Percentiles rank a stretch among this genome's conserved stretches.
These are phyloP conservation scores for Piaya cayana DNA, from an alignment of 2,113 vertebrate species.

Conservation along the genomic window DNA sequence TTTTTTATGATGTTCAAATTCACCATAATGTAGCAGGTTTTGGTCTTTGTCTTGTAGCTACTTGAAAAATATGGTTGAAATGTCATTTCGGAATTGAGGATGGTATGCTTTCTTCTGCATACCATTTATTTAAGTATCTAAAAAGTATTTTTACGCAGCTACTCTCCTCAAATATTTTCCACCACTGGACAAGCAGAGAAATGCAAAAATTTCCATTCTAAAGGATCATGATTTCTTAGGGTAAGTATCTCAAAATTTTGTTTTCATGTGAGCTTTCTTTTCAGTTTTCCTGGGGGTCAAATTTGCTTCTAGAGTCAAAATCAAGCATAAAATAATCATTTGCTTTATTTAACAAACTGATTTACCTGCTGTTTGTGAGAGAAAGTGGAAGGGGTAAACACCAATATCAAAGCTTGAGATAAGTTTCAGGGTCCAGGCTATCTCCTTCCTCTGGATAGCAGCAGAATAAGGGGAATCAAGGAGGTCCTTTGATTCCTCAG, in stretches of 20 bases:
- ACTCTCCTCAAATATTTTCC: constrained; percentile 74
- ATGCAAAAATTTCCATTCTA: constrained; percentile 86
- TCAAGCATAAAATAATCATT: not conserved
- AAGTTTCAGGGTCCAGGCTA: not conserved
- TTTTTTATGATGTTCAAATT: not conserved
- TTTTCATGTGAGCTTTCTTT: not conserved
- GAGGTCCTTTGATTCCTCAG: not conserved
- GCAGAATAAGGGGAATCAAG: not conserved
- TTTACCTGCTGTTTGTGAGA: not conserved
- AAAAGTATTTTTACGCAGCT: constrained; percentile 71
- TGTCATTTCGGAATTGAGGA: not conserved
- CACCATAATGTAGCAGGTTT: not conserved
- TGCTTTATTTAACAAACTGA: not conserved
- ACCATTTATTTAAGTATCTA: not conserved
- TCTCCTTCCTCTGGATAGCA: not conserved
- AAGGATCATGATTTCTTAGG: constrained; percentile 80
- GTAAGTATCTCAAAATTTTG: constrained; percentile 69
- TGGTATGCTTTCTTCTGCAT: not conserved
- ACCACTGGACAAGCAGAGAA: constrained; percentile 77
- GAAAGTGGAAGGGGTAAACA: not conserved
- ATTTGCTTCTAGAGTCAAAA: not conserved
- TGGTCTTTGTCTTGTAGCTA: not conserved
- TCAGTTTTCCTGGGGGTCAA: not conserved
- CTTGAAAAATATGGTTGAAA: not conserved
- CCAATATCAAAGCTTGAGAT: not conserved